Evolutionary conservation across 2,888 invertebrate species (phyloP).

Genomic region (Oxyteleia sp.): DNA sequence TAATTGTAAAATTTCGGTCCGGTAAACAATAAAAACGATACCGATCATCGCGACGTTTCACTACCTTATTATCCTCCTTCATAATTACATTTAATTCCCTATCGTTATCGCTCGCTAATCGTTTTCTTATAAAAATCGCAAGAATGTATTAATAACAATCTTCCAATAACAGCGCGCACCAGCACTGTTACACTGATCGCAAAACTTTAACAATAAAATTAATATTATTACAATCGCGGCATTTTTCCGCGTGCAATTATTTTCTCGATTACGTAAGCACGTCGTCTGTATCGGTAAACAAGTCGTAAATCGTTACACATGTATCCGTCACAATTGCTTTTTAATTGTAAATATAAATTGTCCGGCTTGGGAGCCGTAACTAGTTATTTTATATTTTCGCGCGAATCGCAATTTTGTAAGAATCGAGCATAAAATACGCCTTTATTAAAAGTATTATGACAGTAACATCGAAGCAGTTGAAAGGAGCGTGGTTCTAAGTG

Average conservation of each 20-base stretch:
- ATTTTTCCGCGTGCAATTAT: slow-evolving; percentile 69
- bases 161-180: not conserved
- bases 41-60: no score
- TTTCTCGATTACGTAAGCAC: slow-evolving; percentile 55
- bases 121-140: slow-evolving; percentile 32
- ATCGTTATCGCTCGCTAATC: slow-evolving; percentile 3
- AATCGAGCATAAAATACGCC: slow-evolving; percentile 58
- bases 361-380: slow-evolving; percentile 34
- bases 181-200: slow-evolving; percentile 31
- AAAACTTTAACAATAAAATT: slow-evolving; percentile 66
- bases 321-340: slow-evolving; percentile 61
- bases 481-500: slow-evolving; percentile 81
- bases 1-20: no score
- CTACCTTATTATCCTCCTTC: slow-evolving; percentile 29
- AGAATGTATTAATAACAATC: not conserved
- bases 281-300: slow-evolving; percentile 58
- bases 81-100: slow-evolving; percentile 19
- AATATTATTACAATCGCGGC: slow-evolving; percentile 62
- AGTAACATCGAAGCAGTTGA: slow-evolving; percentile 76
- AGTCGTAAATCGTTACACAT: slow-evolving; percentile 58
- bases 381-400: slow-evolving; percentile 60
- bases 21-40: no score
- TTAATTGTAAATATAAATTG: slow-evolving; percentile 66
- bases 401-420: slow-evolving; percentile 47
- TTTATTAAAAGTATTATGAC: slow-evolving; percentile 69